Conservation (phyloP, 2,797 vertebrate genomes). For the Premnoplex brunnescens region DNA sequence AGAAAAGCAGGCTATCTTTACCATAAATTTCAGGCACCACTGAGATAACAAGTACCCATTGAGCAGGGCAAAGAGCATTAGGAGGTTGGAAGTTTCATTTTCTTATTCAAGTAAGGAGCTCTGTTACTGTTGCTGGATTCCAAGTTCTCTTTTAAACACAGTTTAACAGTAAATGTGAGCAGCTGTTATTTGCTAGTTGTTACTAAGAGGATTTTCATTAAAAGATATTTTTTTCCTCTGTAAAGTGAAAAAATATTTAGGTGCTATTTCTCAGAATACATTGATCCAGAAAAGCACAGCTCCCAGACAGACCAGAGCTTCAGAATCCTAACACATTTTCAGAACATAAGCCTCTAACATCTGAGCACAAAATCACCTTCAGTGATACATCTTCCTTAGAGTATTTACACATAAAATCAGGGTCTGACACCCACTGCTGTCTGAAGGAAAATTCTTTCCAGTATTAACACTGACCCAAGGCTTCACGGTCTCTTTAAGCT, state of each 20-base stretch:
- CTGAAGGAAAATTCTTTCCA: not conserved
- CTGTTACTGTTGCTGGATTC: not conserved
- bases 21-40: not conserved
- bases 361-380: not conserved
- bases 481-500: not conserved
- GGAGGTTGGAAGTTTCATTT: not conserved
- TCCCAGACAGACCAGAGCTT: not conserved
- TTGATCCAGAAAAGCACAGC: not conserved
- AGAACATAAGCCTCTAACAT: not conserved
- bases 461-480: not conserved
- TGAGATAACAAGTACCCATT: not conserved
- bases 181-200: not conserved
- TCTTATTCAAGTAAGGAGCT: not conserved
- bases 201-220: slow-evolving; percentile 11
- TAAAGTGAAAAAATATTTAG: not conserved
- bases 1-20: not conserved
- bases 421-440: not conserved
- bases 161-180: not conserved
- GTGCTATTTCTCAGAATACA: not conserved
- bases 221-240: not conserved
- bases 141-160: not conserved
- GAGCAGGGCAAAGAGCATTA: not conserved
- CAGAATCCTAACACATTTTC: not conserved
- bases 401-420: not conserved
- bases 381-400: not conserved